Conservation (phyloP, 2,797 vertebrate species). For the Eidolon dupreanum region DNA sequence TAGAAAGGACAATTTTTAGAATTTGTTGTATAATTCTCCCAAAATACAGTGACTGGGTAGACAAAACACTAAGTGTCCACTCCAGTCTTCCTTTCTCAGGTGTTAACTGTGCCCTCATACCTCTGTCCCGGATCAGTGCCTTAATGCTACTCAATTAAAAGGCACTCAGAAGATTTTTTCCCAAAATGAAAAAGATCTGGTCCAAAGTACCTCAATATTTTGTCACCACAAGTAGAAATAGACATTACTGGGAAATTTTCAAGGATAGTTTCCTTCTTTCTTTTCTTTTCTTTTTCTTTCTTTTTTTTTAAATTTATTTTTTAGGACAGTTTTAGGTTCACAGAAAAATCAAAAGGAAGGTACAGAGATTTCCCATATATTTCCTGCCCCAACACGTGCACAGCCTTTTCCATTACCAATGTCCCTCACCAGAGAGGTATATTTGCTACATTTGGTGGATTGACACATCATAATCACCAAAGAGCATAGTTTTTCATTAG, state of each 20-base stretch:
- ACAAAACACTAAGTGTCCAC: neutral
- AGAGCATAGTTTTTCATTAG: neutral
- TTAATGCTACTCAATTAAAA: neutral
- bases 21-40: neutral
- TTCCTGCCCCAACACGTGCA: neutral
- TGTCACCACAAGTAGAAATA: neutral
- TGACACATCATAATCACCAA: neutral
- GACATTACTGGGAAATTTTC: neutral
- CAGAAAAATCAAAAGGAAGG: neutral
- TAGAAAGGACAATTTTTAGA: neutral
- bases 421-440: neutral
- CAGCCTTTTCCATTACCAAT: neutral
- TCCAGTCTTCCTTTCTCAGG: neutral
- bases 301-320: neutral
- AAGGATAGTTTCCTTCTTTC: neutral
- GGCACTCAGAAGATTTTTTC: neutral
- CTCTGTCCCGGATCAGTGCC: neutral
- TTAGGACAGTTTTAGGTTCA: neutral
- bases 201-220: neutral
- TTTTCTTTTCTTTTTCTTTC: neutral
- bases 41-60: neutral
- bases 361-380: neutral
- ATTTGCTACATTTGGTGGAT: neutral
- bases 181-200: neutral
- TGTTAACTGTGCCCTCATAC: neutral